Base-by-base conservation (phyloP, 1,140 invertebrate genomes). In the Drosophila prosaltans region DNA sequence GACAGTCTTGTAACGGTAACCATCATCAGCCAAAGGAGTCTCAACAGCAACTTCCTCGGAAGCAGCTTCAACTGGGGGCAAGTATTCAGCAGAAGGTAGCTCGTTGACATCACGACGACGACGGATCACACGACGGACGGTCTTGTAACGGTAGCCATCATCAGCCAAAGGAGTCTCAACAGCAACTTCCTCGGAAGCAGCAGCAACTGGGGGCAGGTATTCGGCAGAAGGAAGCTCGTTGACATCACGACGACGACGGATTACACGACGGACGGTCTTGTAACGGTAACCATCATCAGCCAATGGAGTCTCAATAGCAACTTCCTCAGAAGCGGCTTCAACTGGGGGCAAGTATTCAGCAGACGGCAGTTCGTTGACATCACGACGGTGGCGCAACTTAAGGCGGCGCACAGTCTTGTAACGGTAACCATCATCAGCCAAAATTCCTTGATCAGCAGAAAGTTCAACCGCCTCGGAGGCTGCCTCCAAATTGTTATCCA, bases 61-160 rank as follows among this genome's bases (percentile, higher is more conserved):
- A 51, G 54, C 65, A 28, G 72, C 79, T 54, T 64, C 78, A 45
- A 65, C 66, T 1, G 83, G 80, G 43, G 83, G 83, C 67, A 88
- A 65, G 72, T 90, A 90, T 30, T 89, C 80, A 54, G 59, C 8
- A n/a, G 74, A 66, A 7, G 69, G 40, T 11, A 84, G 71, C 65
- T 88, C 83, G 54, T 43, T 74, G 0, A 90, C 85, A 72, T 86
- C 85, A 86, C 84, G 84, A 66, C 82, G 85, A 1, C 70, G 85
- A 68, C 85, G 82, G 61, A 83, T 78, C 73, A 78, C 72, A 16
- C 75, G 81, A 8, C 86, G 86, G 1, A 90, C 86, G 0, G 81
- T 78, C 74, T 90, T 89, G 80, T 91, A 90, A 6, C 78, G 83
- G 65, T 90, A 90, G 0, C 86, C 86, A 78, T 90, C 85, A 55